These are phyloP conservation scores for Lomographa bimaculata DNA, from an alignment of 2,888 invertebrate genomes.

Conservation along the genomic window DNA sequence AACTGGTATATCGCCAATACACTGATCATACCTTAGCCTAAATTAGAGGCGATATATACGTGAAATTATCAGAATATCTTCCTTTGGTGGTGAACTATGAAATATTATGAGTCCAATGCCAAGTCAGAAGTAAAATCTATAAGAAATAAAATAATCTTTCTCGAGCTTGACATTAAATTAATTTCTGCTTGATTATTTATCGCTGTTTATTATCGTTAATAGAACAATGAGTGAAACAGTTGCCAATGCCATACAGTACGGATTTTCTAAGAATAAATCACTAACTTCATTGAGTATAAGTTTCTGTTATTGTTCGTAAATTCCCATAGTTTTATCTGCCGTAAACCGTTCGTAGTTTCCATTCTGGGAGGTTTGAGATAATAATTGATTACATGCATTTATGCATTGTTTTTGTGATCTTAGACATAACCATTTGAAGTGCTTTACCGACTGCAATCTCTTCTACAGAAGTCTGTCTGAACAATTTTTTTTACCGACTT, in stretches of 20 bases:
- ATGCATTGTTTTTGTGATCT: constrained; percentile 6
- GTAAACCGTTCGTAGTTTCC: constrained; percentile 10
- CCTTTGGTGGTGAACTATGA: too few relatives aligned
- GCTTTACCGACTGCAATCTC: too few relatives aligned
- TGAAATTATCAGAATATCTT: too few relatives aligned
- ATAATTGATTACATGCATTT: constrained; percentile 8
- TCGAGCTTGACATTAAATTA: too few relatives aligned
- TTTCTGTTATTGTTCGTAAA: constrained; percentile 45
- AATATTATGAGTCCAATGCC: too few relatives aligned
- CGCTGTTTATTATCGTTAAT: constrained; percentile 36
- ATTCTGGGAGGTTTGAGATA: constrained; percentile 6
- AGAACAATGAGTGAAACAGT: constrained; percentile 46
- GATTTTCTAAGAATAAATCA: constrained; percentile 44
- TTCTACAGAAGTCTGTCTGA: too few relatives aligned
- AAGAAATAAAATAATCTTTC: too few relatives aligned
- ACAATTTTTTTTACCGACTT: too few relatives aligned
- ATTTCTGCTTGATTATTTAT: constrained; percentile 1
- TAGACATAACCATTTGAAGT: background rate
- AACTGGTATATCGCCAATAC: too few relatives aligned
- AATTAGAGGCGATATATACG: too few relatives aligned
- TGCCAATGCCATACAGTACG: constrained; percentile 39
- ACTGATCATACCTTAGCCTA: too few relatives aligned
- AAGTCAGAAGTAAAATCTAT: too few relatives aligned
- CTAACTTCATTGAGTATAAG: constrained; percentile 30
- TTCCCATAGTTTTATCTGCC: constrained; percentile 36